Base-by-base conservation (phyloP, 2,797 vertebrate genomes). In the Cephalopachus bancanus region DNA sequence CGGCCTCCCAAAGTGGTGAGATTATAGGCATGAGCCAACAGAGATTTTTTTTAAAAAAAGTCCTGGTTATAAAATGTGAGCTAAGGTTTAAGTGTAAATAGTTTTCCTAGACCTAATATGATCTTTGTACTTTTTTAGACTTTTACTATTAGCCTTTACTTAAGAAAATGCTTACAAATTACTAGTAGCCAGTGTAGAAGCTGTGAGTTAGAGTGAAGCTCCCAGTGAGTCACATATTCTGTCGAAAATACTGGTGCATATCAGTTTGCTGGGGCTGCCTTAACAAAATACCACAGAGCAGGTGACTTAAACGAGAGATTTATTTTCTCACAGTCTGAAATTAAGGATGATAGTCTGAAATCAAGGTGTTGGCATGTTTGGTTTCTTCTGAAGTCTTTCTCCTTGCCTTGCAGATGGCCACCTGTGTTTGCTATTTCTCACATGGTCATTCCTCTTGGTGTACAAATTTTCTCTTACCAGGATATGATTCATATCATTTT, bases 71-170 rank as follows among this genome's bases (percentile, higher is more conserved):
- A 37, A 87, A 76, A 93, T 83, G 37, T 65, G 64, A 15, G 20
- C 1, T 89, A 94, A 72, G 65, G 81, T 69, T 64, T 24, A 83
- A 83, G 44, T 59, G 17, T 69, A 85, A 71, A 89, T n/a, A 75
- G 49, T 93, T 96, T 60, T 30, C 24, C 28, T 53, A 72, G 9
- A 28, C 24, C 67, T 78, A 59, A 85, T 16, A 55, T 84, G 72
- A 53, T 67, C 16, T 91, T 96, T 76, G 9, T 81, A n/a, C 53
- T 11, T 33, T 44, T 22, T 71, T 62, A 85, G 55, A 75, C 1
- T 65, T 19, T 5, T 3, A 67, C 10, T 30, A 94, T 89, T 94
- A 62, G 62, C 15, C 49, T 15, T 60, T 79, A 75, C 15, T 59
- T 89, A 28, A 67, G 83, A 79, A 64, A 80, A 64, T 55, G 59